Base-by-base conservation (phyloP, 2,888 invertebrate species). In the Didymodactylos carnosus region DNA sequence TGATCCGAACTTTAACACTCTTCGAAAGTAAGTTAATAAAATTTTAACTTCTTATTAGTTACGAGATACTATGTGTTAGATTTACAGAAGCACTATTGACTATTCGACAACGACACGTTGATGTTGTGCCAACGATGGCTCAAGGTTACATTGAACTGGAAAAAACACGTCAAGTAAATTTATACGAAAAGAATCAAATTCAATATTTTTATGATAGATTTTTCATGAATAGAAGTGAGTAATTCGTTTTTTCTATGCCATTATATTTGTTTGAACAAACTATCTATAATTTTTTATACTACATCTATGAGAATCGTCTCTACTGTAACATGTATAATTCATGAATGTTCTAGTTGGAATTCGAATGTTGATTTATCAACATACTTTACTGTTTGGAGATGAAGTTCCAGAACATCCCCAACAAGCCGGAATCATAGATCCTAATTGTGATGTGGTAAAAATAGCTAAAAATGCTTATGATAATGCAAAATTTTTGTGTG, bases 121-220 rank as follows among this genome's bases (percentile, higher is more conserved):
- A 94, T 84, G 95, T 98, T 0, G 97, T 99, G 14, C 94, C 94
- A 82, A 97, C 95, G 0, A 98, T 98, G 95, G 97, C 98, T 0
- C 84, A 85, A 80, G 82, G 82, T 73, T 62, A 62, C 35, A 62
- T 62, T 29, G 62, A 62, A 29, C 11, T 62, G 16, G 62, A 62
- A 19, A 35, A 62, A 62, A 11, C 62, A 7, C 19, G 62, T 35
- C 62, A 29, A 3, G 14, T n/a, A n/a, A 35, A 62, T 62, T 14
- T 62, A 35, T 35, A 35, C 3, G 62, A 62, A 35, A 62, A 35
- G n/a, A 62, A 62, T 35, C 39, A 16, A 27, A 39, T 71, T 23
- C 97, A 98, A 85, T 98, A 99, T 86, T 98, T 98, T 86, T 86
- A 99, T 77, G 97, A 98, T 84, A 87, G 98, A 75, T 94, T 99